A percentile compares a stretch with the other conserved stretches of the same genome.
phyloP scores from a whole-genome alignment of 1,140 invertebrate species.

The Mercenaria mercenaria region DNA sequence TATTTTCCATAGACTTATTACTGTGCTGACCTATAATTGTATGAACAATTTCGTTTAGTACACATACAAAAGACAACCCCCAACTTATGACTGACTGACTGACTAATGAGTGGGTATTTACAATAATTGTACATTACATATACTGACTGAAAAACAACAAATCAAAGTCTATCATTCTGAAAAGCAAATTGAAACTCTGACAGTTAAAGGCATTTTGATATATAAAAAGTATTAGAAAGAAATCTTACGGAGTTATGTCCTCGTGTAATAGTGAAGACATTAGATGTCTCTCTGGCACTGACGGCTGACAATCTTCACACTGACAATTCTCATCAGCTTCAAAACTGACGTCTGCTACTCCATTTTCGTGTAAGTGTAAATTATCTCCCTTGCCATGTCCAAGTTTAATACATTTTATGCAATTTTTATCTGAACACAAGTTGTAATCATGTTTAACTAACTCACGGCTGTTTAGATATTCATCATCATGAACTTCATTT shows the following conservation, averaged over 20 bases:
- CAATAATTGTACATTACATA: too few species aligned
- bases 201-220: too few species aligned
- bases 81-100: too few species aligned
- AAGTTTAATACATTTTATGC: background rate
- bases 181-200: too few species aligned
- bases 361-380: background rate
- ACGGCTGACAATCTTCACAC: background rate
- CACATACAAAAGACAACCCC: too few species aligned
- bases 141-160: too few species aligned
- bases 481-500: background rate
- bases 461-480: background rate
- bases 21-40: too few species aligned
- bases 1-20: too few species aligned
- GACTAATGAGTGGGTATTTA: too few species aligned
- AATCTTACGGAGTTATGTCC: background rate
- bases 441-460: background rate
- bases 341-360: background rate
- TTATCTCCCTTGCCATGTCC: background rate
- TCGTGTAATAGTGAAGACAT: conserved; percentile 9
- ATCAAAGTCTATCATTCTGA: too few species aligned
- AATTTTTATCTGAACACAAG: background rate
- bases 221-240: background rate
- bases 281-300: background rate
- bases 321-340: background rate
- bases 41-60: too few species aligned